Evolutionary conservation across 1,140 invertebrate species (phyloP), one percentile per base, ranked within the genome.

Genomic region (Anthonomus grandis): DNA sequence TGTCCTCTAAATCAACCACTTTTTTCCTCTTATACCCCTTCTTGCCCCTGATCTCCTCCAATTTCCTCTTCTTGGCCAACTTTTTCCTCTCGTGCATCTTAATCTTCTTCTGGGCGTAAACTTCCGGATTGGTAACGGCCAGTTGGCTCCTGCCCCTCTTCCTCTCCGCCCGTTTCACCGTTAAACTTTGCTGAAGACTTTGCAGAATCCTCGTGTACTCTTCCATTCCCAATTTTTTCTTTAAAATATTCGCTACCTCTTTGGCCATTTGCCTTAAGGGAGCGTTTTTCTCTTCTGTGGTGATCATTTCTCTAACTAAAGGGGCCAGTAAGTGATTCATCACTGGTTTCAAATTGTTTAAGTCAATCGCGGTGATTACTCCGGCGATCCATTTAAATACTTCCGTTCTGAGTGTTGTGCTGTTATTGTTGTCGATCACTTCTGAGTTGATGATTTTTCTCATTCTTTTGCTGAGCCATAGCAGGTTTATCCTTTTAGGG

Each of bases 341-440:
- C 42, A 85, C 64, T 2, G 74, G 67, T 1, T 74, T 65, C 19
- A 2, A 22, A 25, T 74, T 69, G 1, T 82, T 75, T 19, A 78
- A 58, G 4, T 79, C 79, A 9, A 89, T 69, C 34, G 81, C 78
- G 3, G 81, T 70, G 15, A 78, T 67, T 9, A 89, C 60, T 1
- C 83, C 86, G 23, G 83, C 86, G n/a, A 87, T 79, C 72, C 84
- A 90, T 59, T 86, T 86, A 52, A 90, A 89, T 13, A 86, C 85
- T 88, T 66, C 57, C 42, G 79, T 81, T 76, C 77, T 83, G 79
- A 75, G 84, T 77, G 64, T 72, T 70, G 59, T 74, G 77, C 45
- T 76, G 75, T 57, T 69, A 74, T 82, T 78, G 18, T 78, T 69
- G 62, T 79, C 79, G 36, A 83, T 80, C 1, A 89, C 76, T 76